A percentile compares a stretch with the other conserved stretches of the same genome.
phyloP scores from a whole-genome alignment of 2,888 invertebrate genomes.

The Tetanocera ferruginea region DNA sequence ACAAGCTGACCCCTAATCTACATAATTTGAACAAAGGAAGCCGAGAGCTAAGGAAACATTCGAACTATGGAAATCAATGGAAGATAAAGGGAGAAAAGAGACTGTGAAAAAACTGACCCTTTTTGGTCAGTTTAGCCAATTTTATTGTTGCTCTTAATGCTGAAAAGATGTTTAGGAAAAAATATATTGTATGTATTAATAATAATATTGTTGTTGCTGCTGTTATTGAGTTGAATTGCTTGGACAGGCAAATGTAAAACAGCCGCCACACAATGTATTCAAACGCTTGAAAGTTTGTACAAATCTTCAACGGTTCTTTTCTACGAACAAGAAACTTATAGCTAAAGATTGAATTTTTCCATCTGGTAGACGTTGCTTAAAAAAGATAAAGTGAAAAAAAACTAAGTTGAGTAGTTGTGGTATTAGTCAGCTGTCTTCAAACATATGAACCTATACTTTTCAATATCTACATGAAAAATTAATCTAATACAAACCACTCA shows the following conservation, averaged over 20 bases:
- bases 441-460: too few relatives aligned
- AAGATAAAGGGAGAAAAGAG: neutral
- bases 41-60: neutral
- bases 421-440: too few relatives aligned
- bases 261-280: too few relatives aligned
- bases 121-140: neutral
- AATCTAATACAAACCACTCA: too few relatives aligned
- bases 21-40: constrained; percentile 60
- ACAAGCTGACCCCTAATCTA: constrained; percentile 64
- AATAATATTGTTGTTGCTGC: neutral
- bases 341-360: neutral
- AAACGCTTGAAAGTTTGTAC: too few relatives aligned
- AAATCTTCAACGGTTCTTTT: too few relatives aligned
- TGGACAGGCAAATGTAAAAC: too few relatives aligned
- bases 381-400: too few relatives aligned
- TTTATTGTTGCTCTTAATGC: neutral
- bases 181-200: constrained; percentile 20
- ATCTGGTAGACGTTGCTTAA: too few relatives aligned
- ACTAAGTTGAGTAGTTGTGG: too few relatives aligned
- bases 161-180: neutral
- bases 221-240: neutral
- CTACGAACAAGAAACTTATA: neutral
- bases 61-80: neutral
- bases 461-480: too few relatives aligned
- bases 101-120: neutral